A percentile compares a stretch with the other conserved stretches of the same genome.
Conservation (phyloP, 1,140 invertebrate genomes). For the Stegodyphus dumicola region DNA sequence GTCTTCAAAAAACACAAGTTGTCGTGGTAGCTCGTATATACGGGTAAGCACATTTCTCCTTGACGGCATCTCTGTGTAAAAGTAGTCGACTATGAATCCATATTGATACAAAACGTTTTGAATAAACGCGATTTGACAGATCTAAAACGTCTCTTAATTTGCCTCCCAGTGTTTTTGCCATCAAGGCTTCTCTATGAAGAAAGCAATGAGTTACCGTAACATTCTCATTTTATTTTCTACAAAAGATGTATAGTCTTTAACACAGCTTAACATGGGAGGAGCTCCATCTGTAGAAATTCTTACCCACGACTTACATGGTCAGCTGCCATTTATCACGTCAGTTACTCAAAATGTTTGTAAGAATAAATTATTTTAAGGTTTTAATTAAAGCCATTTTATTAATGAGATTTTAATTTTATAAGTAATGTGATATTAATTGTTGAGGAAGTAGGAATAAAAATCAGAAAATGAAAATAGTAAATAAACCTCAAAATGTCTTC, state of each 20-base stretch:
- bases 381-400: too few relatives aligned
- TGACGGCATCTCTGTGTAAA: not conserved
- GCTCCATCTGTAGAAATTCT: not conserved
- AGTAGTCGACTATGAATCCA: not conserved
- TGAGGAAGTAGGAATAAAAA: too few relatives aligned
- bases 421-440: too few relatives aligned
- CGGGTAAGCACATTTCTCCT: not conserved
- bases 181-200: not conserved
- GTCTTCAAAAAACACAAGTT: not conserved
- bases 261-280: not conserved
- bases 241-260: not conserved
- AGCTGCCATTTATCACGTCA: not conserved
- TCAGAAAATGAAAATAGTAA: too few relatives aligned
- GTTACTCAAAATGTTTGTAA: not conserved
- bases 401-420: too few relatives aligned
- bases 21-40: not conserved
- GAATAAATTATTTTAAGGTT: too few relatives aligned
- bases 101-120: not conserved
- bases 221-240: not conserved
- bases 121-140: not conserved
- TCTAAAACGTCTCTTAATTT: constrained; percentile 15
- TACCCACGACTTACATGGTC: constrained; percentile 10
- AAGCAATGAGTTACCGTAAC: not conserved
- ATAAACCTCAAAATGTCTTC: too few relatives aligned
- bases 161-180: not conserved